phyloP scores from a whole-genome alignment of 2,797 vertebrate genomes.

The Neosilurus hyrtlii region DNA sequence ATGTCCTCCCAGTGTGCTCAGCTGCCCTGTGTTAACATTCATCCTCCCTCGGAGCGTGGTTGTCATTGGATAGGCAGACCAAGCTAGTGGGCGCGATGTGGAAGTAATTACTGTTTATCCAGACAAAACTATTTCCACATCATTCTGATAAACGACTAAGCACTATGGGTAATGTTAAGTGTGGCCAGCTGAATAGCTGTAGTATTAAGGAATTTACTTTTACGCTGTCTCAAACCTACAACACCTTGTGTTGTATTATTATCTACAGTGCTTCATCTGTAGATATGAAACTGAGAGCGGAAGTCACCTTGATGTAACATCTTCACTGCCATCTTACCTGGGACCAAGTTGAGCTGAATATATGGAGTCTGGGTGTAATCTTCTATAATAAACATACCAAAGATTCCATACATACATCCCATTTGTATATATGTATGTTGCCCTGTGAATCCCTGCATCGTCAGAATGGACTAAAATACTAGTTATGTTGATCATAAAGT shows the following conservation, averaged over 20 bases:
- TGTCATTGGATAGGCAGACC: neutral
- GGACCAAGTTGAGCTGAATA: no score
- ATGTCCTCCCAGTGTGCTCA: neutral
- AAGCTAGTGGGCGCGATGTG: neutral
- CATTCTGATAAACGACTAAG: neutral
- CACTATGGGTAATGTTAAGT: neutral
- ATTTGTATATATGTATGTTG: no score
- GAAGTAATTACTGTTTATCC: neutral
- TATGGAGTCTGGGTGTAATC: no score
- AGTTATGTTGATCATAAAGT: no score
- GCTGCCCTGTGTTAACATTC: neutral
- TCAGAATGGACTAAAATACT: no score
- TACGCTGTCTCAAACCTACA: neutral
- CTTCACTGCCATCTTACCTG: no score
- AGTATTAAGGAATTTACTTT: neutral
- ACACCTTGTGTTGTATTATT: neutral
- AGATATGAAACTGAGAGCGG: no score
- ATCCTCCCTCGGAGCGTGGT: neutral
- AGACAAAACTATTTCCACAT: neutral
- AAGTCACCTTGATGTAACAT: no score
- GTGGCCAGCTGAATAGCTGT: neutral
- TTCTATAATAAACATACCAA: no score
- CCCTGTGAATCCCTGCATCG: no score
- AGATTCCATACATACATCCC: no score
- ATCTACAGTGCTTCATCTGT: no score